A percentile compares a stretch with the other conserved stretches of the same genome.
Conservation (phyloP, 2,888 invertebrate genomes). For the Drosophila pseudotalamancana region DNA sequence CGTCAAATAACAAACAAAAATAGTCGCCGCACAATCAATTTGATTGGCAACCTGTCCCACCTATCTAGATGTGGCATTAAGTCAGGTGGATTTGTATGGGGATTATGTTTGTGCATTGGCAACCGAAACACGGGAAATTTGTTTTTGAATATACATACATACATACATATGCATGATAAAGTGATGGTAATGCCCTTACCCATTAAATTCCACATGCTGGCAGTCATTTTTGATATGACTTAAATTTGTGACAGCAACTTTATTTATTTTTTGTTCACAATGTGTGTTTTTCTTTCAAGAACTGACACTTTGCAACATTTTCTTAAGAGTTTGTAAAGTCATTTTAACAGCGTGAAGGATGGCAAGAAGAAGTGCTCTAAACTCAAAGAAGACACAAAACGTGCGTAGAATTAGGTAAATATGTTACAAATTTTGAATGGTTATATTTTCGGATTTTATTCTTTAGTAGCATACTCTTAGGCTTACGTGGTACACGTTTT, state of each 20-base stretch:
- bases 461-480: background rate
- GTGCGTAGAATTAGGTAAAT: background rate
- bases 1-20: conserved; percentile 10
- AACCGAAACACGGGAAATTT: conserved; percentile 12
- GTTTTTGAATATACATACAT: conserved; percentile 10
- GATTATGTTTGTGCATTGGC: conserved; percentile 48
- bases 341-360: background rate
- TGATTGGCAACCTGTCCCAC: conserved; percentile 75
- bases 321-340: background rate
- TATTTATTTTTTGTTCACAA: background rate
- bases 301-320: background rate
- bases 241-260: conserved; percentile 2
- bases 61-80: conserved; percentile 56
- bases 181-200: conserved; percentile 17
- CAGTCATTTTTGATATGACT: conserved; percentile 14
- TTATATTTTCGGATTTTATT: too few relatives aligned
- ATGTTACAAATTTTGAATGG: background rate
- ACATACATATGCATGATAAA: too few relatives aligned
- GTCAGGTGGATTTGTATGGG: conserved; percentile 47
- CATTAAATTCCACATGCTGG: background rate
- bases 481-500: background rate
- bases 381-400: background rate
- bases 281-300: background rate
- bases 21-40: conserved; percentile 60
- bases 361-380: background rate